Evolutionary conservation across 2,113 vertebrate genomes (phyloP), one percentile per base, ranked within the genome.

Genomic region (Nansenia antarctica): DNA sequence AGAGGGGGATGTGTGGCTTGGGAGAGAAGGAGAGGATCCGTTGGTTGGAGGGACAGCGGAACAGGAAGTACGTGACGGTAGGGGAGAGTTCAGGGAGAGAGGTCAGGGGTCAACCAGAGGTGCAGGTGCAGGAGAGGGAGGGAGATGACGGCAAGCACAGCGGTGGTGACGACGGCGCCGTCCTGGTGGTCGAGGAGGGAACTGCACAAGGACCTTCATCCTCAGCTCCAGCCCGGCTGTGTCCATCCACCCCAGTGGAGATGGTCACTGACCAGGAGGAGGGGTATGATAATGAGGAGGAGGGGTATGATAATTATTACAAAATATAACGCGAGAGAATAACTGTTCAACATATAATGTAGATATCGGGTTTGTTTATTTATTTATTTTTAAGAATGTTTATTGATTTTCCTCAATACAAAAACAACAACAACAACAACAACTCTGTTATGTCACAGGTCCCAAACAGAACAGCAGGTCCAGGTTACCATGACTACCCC

Each of bases 1-100:
- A n/a, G n/a, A n/a, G n/a, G n/a, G n/a, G n/a, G 29, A 27, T 80
- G 73, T 76, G 55, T 31, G 68, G 2, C 14, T 2, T 8, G 27
- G 9, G 35, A 70, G 54, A 54, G 32, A 26, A 62, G 65, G 15
- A 74, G 53, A 8, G 45, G 45, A 22, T 67, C 9, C 9, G 24
- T n/a, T n/a, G 9, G 20, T 34, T 8, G 7, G 29, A 70, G 45
- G 26, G 30, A 29, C 26, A 1, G 45, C 9, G 15, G 5, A 42
- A 58, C 39, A 34, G 45, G 34, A 58, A 45, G 37, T 59, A 26
- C 8, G 11, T 12, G 24, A 26, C 42, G 24, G 55, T 29, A 22
- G 31, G 39, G 6, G 31, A 22, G 37, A 29, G 27, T 26, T 32
- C 5, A 29, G 31, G 24, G 31, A 22, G 18, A 29, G 31, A 32